Evolutionary conservation across 2,888 invertebrate species (phyloP).

Genomic region (Phlogophora meticulosa): DNA sequence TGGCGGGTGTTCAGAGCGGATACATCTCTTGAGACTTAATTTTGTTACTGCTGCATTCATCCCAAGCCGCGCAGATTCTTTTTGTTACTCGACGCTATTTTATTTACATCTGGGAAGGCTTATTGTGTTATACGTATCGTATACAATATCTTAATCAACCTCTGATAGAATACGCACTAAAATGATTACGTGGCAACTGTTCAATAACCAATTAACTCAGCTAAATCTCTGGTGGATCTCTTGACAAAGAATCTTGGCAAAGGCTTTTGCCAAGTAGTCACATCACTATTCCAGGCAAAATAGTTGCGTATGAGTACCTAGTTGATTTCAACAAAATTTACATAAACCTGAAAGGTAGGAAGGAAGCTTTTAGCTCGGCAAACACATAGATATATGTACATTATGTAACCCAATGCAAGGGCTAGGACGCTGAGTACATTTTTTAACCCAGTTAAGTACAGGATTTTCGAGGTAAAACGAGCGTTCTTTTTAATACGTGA

Average conservation of each 20-base stretch:
- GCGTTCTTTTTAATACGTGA: slow-evolving; percentile 3
- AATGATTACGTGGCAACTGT: no score
- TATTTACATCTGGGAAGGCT: background rate
- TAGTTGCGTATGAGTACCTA: background rate
- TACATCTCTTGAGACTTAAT: slow-evolving; percentile 33
- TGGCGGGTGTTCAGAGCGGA: slow-evolving; percentile 14
- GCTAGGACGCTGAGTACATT: background rate
- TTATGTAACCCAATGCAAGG: background rate
- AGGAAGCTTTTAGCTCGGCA: background rate
- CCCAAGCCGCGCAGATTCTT: background rate
- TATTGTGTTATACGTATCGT: background rate
- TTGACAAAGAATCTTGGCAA: no score
- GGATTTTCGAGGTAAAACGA: background rate
- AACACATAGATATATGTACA: background rate
- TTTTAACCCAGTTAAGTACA: background rate
- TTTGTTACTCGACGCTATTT: slow-evolving; percentile 15
- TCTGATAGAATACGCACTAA: background rate
- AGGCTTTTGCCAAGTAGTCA: background rate
- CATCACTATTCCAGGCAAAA: no score
- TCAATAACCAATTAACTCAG: background rate
- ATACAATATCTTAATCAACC: background rate
- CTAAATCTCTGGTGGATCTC: background rate
- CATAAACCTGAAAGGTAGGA: slow-evolving; percentile 7
- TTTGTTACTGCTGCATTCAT: slow-evolving; percentile 13
- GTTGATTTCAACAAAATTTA: slow-evolving; percentile 15